Evolutionary conservation across 2,797 vertebrate genomes (phyloP), one percentile per base, ranked within the genome.

Genomic region (Scarus forsteni): DNA sequence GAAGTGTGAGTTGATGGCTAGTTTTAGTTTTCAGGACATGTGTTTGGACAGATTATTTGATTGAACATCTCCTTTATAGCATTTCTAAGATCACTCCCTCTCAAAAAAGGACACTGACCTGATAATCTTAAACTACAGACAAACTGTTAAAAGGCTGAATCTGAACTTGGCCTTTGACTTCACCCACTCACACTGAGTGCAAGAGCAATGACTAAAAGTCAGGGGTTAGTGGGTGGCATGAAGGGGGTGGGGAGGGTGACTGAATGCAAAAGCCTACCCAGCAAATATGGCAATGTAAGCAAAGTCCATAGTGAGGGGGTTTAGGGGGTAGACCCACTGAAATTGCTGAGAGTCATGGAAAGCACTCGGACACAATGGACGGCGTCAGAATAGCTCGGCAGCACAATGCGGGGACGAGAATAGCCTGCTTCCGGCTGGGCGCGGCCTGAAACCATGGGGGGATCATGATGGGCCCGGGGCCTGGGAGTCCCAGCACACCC

Each of bases 191-290:
- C 14, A 3, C 53, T 57, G 48, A 1, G 15, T 44, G 39, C 3
- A 18, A 51, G 55, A 61, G 39, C 11, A 7, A 50, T 27, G 68
- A 54, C 6, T 8, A 74, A 80, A 80, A 73, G 70, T 73, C 18
- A 64, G 61, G 77, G 18, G n/a, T 67, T 59, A 38, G 40, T 0
- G 65, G 16, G 13, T 8, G 38, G 35, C 27, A 16, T 49, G 15
- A 51, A 49, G 55, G n/a, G 3, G 38, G 16, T 18, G 16, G 6
- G 3, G 10, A 8, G 12, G 1, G 16, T 0, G 1, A 60, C 14
- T 93, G 90, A 95, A 95, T 89, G 80, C 71, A 93, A 93, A 87
- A 89, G 94, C 92, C 64, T 80, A 82, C 92, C 51, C 92, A 93
- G 93, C 93, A 92, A 88, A 92, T 81, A 75, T 72, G 35, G 59